Base-by-base conservation (phyloP, 2,888 invertebrate species). In the Lepidonotus clava region DNA sequence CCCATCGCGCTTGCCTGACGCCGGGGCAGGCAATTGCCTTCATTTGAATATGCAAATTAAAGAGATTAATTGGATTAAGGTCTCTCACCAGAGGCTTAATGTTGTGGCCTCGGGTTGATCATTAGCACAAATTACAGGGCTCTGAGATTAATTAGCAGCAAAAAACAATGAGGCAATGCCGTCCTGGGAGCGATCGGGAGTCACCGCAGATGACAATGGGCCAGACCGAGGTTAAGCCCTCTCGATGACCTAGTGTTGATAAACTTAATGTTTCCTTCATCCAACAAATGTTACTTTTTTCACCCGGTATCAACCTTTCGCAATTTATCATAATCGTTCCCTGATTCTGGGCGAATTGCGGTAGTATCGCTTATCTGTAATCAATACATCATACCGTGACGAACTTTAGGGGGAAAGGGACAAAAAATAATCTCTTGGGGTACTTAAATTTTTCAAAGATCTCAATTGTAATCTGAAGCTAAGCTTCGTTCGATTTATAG, bases 121-220 rank as follows among this genome's bases (percentile, higher is more conserved):
- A 80, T 80, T 80, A 80, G 80, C 80, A 51, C 80, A 80, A 80
- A 80, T 80, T 80, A 80, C 80, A 80, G 80, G 46, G 80, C n/a
- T 80, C 4, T 21, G 80, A 51, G 80, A 80, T 80, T 80, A 80
- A 80, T 80, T 80, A 80, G 80, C 46, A 28, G 41, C 46, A 80
- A 80, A 80, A 80, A 80, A 80, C 80, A 80, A 41, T 21, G 80
- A 80, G 80, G 28, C 14, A 14, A 11, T 24, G 28, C 32, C 41
- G 80, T 28, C 41, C 38, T 5, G 80, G 41, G 80, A 28, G 11
- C 80, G n/a, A 80, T 46, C 80, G 34, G 46, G 6, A 24, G 14
- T 28, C 66, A 66, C 80, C 80, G 28, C 80, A 80, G 28, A 41
- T 18, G 80, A 51, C 80, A 80, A 41, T 41, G 80, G 6, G 24